A percentile compares a stretch with the other conserved stretches of the same genome.
These are phyloP conservation scores for Drosophila affinis DNA, from an alignment of 2,888 invertebrate species.

Conservation along the genomic window DNA sequence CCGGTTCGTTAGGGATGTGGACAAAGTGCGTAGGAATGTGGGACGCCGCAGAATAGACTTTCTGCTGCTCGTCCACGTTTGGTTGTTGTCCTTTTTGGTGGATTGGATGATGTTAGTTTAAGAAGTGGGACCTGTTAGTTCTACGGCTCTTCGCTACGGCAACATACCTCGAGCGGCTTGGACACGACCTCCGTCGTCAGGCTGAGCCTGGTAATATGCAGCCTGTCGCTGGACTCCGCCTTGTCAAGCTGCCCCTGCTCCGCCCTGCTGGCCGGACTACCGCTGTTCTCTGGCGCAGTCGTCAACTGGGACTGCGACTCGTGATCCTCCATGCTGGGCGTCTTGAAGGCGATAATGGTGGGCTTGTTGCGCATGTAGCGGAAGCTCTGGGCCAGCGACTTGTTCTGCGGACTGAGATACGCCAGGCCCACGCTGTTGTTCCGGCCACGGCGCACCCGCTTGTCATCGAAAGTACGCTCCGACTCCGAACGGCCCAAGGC, in stretches of 20 bases:
- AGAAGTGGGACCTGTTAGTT: slow-evolving; percentile 1
- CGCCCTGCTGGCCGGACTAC: slow-evolving; percentile 17
- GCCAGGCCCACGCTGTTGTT: slow-evolving; percentile 88
- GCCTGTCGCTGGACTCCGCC: slow-evolving; percentile 44
- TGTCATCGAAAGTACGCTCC: slow-evolving; percentile 89
- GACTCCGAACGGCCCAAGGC: slow-evolving; percentile 88
- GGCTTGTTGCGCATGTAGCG: slow-evolving; percentile 96
- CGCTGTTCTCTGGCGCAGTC: slow-evolving; percentile 69
- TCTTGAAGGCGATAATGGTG: slow-evolving; percentile 93
- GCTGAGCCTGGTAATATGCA: slow-evolving; percentile 52
- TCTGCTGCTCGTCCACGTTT: slow-evolving; percentile 69
- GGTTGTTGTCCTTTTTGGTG: slow-evolving; percentile 64
- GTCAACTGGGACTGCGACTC: slow-evolving; percentile 86
- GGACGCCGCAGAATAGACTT: slow-evolving; percentile 82
- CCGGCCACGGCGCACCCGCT: slow-evolving; percentile 87
- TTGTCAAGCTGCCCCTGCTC: slow-evolving; percentile 87
- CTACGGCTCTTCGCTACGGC: slow-evolving; percentile 15
- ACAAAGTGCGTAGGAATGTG: slow-evolving; percentile 82
- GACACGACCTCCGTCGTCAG: slow-evolving; percentile 86
- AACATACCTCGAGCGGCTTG: slow-evolving; percentile 91
- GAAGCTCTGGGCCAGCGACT: slow-evolving; percentile 92
- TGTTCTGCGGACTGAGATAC: slow-evolving; percentile 90
- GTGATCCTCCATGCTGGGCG: slow-evolving; percentile 90
- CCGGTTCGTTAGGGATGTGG: slow-evolving; percentile 80
- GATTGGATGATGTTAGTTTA: slow-evolving; percentile 30